Conservation (phyloP, 2,113 vertebrate species). For the Strix aluco region DNA sequence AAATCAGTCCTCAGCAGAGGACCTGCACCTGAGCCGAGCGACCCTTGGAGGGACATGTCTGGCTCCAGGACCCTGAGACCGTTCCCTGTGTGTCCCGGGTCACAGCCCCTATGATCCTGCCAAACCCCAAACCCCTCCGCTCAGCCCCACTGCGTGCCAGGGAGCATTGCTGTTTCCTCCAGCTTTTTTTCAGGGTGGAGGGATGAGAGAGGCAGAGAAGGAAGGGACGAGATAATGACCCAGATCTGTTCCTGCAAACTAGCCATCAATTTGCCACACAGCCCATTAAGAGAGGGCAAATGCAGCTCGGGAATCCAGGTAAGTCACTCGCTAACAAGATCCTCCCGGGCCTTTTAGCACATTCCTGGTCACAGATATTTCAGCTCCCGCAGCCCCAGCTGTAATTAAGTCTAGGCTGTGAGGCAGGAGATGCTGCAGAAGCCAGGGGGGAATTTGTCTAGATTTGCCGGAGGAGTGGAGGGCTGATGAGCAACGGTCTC, state of each 20-base stretch:
- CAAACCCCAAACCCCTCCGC: neutral
- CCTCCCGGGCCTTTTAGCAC: constrained; percentile 35
- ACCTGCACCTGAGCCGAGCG: no score
- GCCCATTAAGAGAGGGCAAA: constrained; percentile 7
- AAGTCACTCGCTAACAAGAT: constrained; percentile 24
- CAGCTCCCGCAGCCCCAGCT: constrained; percentile 47
- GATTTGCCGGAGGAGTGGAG: neutral
- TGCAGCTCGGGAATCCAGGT: neutral
- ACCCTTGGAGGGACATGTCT: neutral
- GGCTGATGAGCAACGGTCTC: neutral
- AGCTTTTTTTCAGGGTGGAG: neutral
- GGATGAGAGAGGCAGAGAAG: neutral
- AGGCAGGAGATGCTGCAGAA: neutral
- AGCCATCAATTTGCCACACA: neutral
- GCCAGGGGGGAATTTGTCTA: neutral
- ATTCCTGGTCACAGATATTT: neutral
- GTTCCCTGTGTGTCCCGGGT: rapidly evolving
- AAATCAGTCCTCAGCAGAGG: neutral
- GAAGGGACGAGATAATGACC: neutral
- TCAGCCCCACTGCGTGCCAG: neutral
- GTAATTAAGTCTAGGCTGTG: constrained; percentile 35
- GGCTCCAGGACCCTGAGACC: neutral
- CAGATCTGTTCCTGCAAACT: neutral
- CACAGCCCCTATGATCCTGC: neutral
- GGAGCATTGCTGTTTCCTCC: rapidly evolving